These are phyloP conservation scores for Sorex fumeus DNA, from an alignment of 2,113 vertebrate genomes.

Conservation along the genomic window DNA sequence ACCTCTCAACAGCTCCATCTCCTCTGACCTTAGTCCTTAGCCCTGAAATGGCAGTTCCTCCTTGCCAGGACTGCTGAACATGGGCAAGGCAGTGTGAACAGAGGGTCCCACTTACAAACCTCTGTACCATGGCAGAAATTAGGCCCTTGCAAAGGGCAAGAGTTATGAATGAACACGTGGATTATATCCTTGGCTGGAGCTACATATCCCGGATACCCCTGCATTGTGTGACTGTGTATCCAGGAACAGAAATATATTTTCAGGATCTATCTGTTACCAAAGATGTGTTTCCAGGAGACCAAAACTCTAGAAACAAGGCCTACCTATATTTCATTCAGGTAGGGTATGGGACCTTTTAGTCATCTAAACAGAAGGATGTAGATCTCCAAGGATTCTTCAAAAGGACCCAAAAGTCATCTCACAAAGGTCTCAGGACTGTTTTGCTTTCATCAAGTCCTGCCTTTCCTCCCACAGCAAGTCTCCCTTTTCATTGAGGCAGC, in stretches of 20 bases:
- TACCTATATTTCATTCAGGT: background rate
- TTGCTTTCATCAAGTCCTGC: background rate
- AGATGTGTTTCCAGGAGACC: background rate
- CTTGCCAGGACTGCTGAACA: background rate
- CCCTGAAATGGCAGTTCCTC: background rate
- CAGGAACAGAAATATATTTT: background rate
- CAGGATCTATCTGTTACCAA: background rate
- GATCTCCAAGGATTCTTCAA: background rate
- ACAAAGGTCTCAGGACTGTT: background rate
- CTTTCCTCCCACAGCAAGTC: background rate
- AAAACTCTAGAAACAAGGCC: background rate
- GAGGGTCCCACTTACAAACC: background rate
- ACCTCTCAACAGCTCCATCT: accelerated
- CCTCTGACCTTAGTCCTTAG: background rate
- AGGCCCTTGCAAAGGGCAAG: background rate
- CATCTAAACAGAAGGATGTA: too few species aligned
- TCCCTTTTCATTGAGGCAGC: too few species aligned
- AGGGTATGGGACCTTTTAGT: background rate
- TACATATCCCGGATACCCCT: background rate
- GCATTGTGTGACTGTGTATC: accelerated
- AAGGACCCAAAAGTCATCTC: accelerated
- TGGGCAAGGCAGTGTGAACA: accelerated
- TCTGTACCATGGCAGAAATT: background rate
- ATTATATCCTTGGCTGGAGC: too few species aligned
- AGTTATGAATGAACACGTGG: background rate